Evolutionary conservation across 2,797 vertebrate species (phyloP).

Genomic region (Lacerta viridis): DNA sequence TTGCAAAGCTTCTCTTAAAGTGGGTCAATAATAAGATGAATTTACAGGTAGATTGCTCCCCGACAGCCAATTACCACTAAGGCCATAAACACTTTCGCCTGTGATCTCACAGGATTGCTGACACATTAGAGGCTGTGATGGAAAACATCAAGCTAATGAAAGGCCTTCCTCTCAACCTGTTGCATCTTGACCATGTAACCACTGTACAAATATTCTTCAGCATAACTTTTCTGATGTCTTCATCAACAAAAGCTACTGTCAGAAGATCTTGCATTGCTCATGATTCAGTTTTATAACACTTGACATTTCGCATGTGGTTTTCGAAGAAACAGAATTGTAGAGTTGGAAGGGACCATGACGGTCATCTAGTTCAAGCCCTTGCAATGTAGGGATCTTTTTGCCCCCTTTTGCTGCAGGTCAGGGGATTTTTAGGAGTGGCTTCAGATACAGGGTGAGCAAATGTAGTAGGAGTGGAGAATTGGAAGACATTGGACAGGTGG

Average conservation of each 20-base stretch:
- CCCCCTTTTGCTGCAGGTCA: neutral
- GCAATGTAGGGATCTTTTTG: too few species aligned
- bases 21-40: constrained; percentile 5
- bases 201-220: neutral
- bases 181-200: neutral
- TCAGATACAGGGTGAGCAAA: neutral
- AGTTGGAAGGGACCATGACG: too few species aligned
- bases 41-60: neutral
- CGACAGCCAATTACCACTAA: neutral
- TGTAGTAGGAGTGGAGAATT: neutral
- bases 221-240: neutral
- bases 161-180: neutral
- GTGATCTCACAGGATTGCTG: neutral
- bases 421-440: neutral
- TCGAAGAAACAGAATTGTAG: neutral
- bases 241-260: neutral
- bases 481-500: neutral
- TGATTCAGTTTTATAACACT: neutral
- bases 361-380: too few species aligned
- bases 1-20: neutral
- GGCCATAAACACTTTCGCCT: neutral
- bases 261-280: neutral
- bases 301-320: neutral
- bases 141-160: neutral
- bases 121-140: neutral